These are phyloP conservation scores for Lithosia quadra DNA, from an alignment of 2,888 invertebrate genomes.

Conservation along the genomic window DNA sequence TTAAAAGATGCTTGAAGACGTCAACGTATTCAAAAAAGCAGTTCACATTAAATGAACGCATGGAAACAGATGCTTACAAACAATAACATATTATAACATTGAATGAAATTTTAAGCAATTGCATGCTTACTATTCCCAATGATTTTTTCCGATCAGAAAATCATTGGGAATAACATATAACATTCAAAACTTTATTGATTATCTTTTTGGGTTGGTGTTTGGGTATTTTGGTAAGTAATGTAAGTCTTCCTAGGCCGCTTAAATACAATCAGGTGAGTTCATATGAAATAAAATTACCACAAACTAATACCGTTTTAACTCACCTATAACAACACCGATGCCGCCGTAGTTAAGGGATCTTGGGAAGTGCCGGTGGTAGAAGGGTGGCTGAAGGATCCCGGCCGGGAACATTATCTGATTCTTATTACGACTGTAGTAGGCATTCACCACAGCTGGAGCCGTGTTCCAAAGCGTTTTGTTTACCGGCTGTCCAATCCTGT, in stretches of 20 bases:
- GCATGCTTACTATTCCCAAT: no score
- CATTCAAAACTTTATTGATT: no score
- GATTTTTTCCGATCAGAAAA: no score
- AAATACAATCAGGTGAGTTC: background rate
- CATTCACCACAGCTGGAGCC: constrained; percentile 96
- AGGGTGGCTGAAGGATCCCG: constrained; percentile 97
- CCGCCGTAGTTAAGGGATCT: constrained; percentile 94
- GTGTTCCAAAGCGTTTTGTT: constrained; percentile 94
- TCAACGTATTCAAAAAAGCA: background rate
- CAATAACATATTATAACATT: no score
- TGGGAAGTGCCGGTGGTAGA: constrained; percentile 95
- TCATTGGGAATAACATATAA: no score
- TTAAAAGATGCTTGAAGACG: background rate
- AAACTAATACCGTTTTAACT: background rate
- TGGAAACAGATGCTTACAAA: background rate
- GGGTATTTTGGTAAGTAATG: no score
- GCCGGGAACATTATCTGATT: constrained; percentile 99
- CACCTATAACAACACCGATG: constrained; percentile 95
- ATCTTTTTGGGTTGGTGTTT: no score
- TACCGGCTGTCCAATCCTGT: constrained; percentile 90
- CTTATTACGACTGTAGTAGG: constrained; percentile 97
- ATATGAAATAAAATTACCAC: background rate
- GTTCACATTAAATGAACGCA: background rate
- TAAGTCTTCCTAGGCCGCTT: no score
- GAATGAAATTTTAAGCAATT: no score